A percentile compares a stretch with the other conserved stretches of the same genome.
phyloP scores from a whole-genome alignment of 2,113 vertebrate species.

The Cervus canadensis region DNA sequence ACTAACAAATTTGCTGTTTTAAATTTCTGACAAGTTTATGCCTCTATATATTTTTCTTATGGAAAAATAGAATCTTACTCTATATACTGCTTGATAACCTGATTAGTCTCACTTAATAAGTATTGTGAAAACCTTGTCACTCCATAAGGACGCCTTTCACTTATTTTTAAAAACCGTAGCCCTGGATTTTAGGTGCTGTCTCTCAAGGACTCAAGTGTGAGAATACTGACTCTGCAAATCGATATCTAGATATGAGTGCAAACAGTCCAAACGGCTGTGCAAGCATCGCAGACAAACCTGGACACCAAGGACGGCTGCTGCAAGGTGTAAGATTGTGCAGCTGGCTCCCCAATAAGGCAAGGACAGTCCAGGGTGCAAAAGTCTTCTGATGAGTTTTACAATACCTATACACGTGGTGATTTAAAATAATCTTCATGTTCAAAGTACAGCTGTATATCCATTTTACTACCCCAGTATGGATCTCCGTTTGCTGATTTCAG shows the following conservation, averaged over 20 bases:
- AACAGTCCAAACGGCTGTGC: background rate
- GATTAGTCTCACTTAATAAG: background rate
- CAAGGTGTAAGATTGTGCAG: background rate
- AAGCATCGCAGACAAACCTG: too few relatives aligned
- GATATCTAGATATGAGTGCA: background rate
- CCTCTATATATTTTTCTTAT: background rate
- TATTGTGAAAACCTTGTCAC: background rate
- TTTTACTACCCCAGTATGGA: background rate
- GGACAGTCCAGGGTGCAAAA: background rate
- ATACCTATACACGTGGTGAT: background rate
- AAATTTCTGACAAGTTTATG: background rate
- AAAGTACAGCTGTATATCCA: slow-evolving; percentile 23
- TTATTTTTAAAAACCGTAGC: background rate
- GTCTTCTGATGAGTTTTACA: slow-evolving; percentile 20
- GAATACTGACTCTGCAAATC: background rate
- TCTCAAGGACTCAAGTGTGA: background rate
- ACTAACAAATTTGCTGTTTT: slow-evolving; percentile 2
- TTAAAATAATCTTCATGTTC: slow-evolving; percentile 25
- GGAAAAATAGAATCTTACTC: slow-evolving; percentile 14
- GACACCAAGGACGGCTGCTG: background rate
- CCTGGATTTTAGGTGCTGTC: background rate
- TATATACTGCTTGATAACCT: background rate
- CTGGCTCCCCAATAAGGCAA: background rate
- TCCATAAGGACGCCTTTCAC: background rate
- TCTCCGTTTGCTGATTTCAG: background rate